Evolutionary conservation across 1,140 invertebrate species (phyloP).

Genomic region (Daktulosphaira vitifoliae): DNA sequence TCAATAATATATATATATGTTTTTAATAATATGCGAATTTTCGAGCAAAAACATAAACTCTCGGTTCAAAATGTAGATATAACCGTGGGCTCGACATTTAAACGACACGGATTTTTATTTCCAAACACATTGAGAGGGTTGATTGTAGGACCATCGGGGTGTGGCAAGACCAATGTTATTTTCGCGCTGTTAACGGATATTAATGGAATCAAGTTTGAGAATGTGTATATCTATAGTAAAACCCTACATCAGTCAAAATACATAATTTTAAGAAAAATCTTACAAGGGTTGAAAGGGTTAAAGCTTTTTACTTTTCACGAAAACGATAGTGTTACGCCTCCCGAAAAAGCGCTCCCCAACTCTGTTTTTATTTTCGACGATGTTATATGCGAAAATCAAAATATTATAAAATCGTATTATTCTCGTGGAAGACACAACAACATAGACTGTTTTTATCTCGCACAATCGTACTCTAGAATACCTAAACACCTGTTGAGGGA

Average conservation of each 20-base stretch:
- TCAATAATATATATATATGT: neutral
- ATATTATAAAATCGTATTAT: constrained; percentile 39
- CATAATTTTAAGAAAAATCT: constrained; percentile 38
- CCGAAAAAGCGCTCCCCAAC: constrained; percentile 37
- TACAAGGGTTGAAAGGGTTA: constrained; percentile 38
- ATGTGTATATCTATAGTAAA: constrained; percentile 44
- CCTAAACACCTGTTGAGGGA: constrained; percentile 43
- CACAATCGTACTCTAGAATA: constrained; percentile 43
- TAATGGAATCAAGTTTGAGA: constrained; percentile 43
- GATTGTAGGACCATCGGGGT: constrained; percentile 40
- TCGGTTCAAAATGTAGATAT: neutral
- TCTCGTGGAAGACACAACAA: constrained; percentile 42
- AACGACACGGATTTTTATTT: constrained; percentile 36
- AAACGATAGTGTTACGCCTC: constrained; percentile 30
- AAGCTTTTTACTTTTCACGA: constrained; percentile 20
- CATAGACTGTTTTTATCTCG: constrained; percentile 44
- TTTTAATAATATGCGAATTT: neutral
- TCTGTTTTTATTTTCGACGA: constrained; percentile 44
- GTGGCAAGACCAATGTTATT: constrained; percentile 44
- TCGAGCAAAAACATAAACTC: neutral
- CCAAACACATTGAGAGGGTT: constrained; percentile 39
- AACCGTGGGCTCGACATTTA: neutral
- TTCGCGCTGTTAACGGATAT: constrained; percentile 39
- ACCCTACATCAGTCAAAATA: constrained; percentile 43
- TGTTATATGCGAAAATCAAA: constrained; percentile 40